phyloP scores from a whole-genome alignment of 2,888 invertebrate genomes.

The Scaptomyza flava region DNA sequence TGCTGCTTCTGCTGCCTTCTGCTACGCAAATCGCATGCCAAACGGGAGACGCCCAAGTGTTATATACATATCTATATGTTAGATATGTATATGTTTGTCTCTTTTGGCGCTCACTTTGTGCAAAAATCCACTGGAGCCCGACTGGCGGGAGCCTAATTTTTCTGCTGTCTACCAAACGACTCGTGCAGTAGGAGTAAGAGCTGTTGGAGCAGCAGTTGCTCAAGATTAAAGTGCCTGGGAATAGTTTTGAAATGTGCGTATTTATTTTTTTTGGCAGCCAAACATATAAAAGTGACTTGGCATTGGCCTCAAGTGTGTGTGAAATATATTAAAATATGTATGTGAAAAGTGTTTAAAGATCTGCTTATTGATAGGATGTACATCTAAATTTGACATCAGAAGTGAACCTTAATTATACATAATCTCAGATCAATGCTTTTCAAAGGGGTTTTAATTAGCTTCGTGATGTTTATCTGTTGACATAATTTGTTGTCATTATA shows the following conservation, averaged over 20 bases:
- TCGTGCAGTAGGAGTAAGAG: constrained; percentile 12
- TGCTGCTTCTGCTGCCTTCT: constrained; percentile 21
- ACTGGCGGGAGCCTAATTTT: constrained; percentile 85
- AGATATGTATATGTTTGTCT: constrained; percentile 49
- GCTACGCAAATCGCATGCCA: constrained; percentile 62
- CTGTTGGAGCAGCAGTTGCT: constrained; percentile 11
- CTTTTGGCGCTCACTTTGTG: constrained; percentile 77
- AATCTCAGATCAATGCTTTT: constrained; percentile 16
- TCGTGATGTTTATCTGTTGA: constrained; percentile 70
- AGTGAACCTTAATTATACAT: constrained; percentile 42
- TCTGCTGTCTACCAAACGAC: constrained; percentile 27
- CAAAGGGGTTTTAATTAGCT: constrained; percentile 65
- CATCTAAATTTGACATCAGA: constrained; percentile 29
- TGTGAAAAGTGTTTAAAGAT: constrained; percentile 17
- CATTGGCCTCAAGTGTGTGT: constrained; percentile 52
- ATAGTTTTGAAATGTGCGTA: constrained; percentile 11
- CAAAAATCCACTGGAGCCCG: constrained; percentile 85
- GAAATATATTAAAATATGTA: too few species aligned
- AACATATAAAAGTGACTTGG: constrained; percentile 64
- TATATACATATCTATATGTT: constrained; percentile 21
- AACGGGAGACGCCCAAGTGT: constrained; percentile 62
- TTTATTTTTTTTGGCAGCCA: constrained; percentile 57
- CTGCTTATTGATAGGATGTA: constrained; percentile 21
- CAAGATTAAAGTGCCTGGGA: constrained; percentile 27
- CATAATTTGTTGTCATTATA: constrained; percentile 77